These are phyloP conservation scores for Acleris emargana DNA, from an alignment of 2,888 invertebrate genomes.

Conservation along the genomic window DNA sequence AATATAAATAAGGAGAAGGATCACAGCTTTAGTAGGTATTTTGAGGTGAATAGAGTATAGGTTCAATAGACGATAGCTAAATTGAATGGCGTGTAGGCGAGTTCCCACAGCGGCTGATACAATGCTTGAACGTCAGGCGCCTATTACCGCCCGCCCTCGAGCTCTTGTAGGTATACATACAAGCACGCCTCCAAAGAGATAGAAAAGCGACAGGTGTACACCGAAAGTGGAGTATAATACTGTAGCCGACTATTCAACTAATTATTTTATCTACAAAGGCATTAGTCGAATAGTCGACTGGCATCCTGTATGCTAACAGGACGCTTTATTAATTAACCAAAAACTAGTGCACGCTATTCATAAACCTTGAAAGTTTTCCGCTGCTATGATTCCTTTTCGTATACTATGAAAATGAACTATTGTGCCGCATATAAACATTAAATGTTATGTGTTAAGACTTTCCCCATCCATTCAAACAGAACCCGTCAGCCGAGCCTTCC, in stretches of 20 bases:
- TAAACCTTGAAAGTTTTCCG: background rate
- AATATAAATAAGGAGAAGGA: no score
- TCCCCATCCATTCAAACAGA: constrained; percentile 7
- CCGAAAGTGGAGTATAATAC: constrained; percentile 5
- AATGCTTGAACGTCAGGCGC: constrained; percentile 16
- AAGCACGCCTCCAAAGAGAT: constrained; percentile 3
- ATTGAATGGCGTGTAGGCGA: constrained; percentile 4
- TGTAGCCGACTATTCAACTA: background rate
- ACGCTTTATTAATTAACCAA: background rate
- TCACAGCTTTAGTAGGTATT: background rate
- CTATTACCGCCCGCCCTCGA: constrained; percentile 13
- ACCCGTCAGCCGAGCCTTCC: constrained; percentile 20
- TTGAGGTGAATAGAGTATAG: background rate
- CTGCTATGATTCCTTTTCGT: background rate
- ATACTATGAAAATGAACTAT: background rate
- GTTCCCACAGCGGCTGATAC: background rate
- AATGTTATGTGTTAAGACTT: constrained; percentile 7
- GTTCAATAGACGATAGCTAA: background rate
- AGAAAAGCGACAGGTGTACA: background rate
- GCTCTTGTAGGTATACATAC: constrained; percentile 6
- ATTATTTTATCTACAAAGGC: background rate
- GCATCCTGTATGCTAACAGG: no score
- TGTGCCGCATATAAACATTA: background rate
- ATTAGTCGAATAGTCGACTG: no score
- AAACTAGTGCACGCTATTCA: background rate